These are phyloP conservation scores for Ameiurus melas DNA, from an alignment of 2,113 vertebrate genomes.

Conservation along the genomic window DNA sequence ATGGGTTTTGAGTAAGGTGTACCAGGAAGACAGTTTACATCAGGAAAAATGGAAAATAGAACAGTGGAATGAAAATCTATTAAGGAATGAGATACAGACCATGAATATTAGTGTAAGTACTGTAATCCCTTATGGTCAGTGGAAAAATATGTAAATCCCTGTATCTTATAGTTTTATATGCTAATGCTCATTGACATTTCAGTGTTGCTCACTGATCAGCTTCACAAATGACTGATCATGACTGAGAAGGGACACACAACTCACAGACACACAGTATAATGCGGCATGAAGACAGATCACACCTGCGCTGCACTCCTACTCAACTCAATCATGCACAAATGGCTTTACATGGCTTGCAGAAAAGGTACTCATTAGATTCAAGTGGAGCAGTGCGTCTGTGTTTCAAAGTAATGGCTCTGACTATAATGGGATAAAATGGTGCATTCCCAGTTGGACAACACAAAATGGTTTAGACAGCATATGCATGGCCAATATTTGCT, in stretches of 20 bases:
- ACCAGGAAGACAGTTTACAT: not conserved
- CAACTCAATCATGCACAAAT: conserved; percentile 4
- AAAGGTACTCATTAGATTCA: conserved; percentile 19
- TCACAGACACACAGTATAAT: conserved; percentile 12
- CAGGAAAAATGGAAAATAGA: not conserved
- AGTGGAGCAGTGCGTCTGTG: not conserved
- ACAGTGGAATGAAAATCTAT: not conserved
- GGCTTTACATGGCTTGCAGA: conserved; percentile 30
- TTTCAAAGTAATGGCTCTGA: not conserved
- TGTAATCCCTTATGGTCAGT: not conserved
- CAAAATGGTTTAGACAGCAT: not conserved
- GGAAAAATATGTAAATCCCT: not conserved
- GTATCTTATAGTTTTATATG: not conserved
- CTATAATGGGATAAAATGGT: conserved; percentile 31
- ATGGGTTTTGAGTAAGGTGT: not conserved
- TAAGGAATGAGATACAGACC: not conserved
- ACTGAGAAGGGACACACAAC: conserved; percentile 9
- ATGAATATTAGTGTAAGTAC: not conserved
- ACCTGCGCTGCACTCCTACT: conserved; percentile 9
- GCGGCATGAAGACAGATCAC: not conserved
- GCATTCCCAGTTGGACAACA: conserved; percentile 27
- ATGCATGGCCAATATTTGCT: not conserved
- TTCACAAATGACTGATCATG: conserved; percentile 25
- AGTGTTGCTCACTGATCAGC: conserved; percentile 14
- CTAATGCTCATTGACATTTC: conserved; percentile 41